These are phyloP conservation scores for Trochalopteron elliotii DNA, from an alignment of 2,113 vertebrate genomes.

Conservation along the genomic window DNA sequence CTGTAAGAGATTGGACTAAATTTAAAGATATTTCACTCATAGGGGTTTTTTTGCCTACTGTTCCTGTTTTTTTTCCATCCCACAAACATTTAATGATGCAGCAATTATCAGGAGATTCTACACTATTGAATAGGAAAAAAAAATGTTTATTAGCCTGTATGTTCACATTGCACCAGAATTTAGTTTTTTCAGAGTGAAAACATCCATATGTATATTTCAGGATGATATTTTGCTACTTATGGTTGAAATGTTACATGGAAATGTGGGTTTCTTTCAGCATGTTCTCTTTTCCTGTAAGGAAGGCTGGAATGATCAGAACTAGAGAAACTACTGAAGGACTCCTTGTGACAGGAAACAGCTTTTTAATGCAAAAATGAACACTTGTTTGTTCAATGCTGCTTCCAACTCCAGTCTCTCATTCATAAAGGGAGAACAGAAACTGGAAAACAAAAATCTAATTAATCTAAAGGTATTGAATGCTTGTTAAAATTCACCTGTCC, in stretches of 20 bases:
- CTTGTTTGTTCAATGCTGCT: neutral
- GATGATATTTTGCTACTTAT: neutral
- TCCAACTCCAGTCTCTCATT: slow-evolving; percentile 40
- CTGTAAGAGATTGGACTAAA: neutral
- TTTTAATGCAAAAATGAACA: neutral
- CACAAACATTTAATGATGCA: neutral
- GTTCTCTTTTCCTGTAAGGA: neutral
- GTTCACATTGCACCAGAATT: neutral
- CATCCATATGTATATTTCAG: neutral
- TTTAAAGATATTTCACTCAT: neutral
- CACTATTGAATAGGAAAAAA: neutral
- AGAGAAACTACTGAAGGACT: neutral
- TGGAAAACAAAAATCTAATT: slow-evolving; percentile 76
- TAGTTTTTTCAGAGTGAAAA: neutral
- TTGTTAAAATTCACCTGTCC: slow-evolving; percentile 80
- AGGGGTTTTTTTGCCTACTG: neutral
- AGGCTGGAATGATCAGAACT: neutral
- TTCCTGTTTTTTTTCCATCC: neutral
- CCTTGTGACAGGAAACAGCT: neutral
- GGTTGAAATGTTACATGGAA: neutral
- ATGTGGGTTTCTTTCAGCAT: neutral
- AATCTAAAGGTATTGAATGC: slow-evolving; percentile 72
- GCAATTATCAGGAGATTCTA: neutral
- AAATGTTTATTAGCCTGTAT: neutral
- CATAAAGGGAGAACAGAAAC: slow-evolving; percentile 11